These are phyloP conservation scores for Sinonovacula constricta DNA, from an alignment of 1,140 invertebrate species.

Conservation along the genomic window DNA sequence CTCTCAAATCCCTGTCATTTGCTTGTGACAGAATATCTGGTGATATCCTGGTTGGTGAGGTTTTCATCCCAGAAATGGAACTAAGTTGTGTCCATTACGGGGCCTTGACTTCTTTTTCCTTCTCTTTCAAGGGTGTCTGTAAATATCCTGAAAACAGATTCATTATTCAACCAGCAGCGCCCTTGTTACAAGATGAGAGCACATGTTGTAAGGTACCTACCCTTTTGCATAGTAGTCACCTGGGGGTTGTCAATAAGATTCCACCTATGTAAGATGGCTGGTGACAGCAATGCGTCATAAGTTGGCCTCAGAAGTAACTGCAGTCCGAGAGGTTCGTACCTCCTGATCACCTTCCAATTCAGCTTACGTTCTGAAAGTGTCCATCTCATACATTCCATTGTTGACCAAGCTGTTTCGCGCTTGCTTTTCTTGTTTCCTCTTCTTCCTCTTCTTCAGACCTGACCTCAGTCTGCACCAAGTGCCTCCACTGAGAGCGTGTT, in stretches of 20 bases:
- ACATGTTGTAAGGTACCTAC: conserved; percentile 71
- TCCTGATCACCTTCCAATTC: conserved; percentile 69
- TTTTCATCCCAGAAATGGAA: too few relatives aligned
- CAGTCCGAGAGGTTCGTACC: neutral
- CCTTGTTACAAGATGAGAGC: conserved; percentile 61
- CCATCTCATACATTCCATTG: conserved; percentile 40
- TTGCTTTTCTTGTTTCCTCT: neutral
- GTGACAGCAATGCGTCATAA: neutral
- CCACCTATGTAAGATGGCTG: neutral
- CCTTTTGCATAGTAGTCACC: neutral
- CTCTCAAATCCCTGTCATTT: too few relatives aligned
- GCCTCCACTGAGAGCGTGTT: too few relatives aligned
- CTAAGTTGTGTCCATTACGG: too few relatives aligned
- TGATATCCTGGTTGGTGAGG: too few relatives aligned
- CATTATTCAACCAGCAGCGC: too few relatives aligned
- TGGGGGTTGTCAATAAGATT: neutral
- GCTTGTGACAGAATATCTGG: too few relatives aligned
- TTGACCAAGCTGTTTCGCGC: conserved; percentile 46
- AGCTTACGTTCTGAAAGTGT: conserved; percentile 61
- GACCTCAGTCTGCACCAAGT: too few relatives aligned
- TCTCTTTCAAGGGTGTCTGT: too few relatives aligned
- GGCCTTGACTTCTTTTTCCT: too few relatives aligned
- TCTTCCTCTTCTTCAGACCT: neutral
- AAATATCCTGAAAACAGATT: too few relatives aligned
- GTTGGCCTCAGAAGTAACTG: neutral